Evolutionary conservation across 92 coral and sea anemone genomes (phyloP), one percentile per base, ranked within the genome.

Genomic region (Porites cylindrica): DNA sequence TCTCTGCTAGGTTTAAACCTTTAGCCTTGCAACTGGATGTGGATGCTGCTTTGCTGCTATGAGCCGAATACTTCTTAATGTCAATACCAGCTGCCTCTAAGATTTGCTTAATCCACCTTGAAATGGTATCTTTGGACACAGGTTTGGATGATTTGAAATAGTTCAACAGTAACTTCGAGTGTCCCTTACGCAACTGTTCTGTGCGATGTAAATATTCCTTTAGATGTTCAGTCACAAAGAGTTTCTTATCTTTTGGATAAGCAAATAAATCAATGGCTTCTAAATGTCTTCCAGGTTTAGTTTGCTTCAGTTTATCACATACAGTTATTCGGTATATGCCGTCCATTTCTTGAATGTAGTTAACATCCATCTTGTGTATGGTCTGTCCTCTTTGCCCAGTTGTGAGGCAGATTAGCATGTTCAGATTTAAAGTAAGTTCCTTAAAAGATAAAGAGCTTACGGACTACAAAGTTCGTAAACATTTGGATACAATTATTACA

Each of bases 351-450:
- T 89, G 89, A 11, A 92, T 89, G 66, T 80, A 63, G 51, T 72
- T 82, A 8, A 82, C 80, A 77, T 89, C 88, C n/a, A 92, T 26
- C 81, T 80, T 70, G 21, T 90, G 90, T 11, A 82, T 78, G 14
- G 96, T 90, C 76, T 90, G 96, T 20, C 85, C 80, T 13, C 93
- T 59, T 72, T 90, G 93, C 24, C 86, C 93, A 21, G 93, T 86
- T 61, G 86, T 76, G n/a, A 93, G 87, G 52, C 83, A 86, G 32
- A 90, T 76, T 51, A 93, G 50, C 87, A 82, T 86, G 58, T 85
- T 93, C 52, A 90, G 61, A 29, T 90, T 90, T 64, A 38, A 38
- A 38, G 7, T 38, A 38, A 38, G 47, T 38, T 38, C 47, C 47
- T 38, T 38, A 38, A 38, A 86, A 16, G 84, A 4, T 63, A 90